Conservation (phyloP, 2,113 vertebrate species). For the Pimephales promelas region DNA sequence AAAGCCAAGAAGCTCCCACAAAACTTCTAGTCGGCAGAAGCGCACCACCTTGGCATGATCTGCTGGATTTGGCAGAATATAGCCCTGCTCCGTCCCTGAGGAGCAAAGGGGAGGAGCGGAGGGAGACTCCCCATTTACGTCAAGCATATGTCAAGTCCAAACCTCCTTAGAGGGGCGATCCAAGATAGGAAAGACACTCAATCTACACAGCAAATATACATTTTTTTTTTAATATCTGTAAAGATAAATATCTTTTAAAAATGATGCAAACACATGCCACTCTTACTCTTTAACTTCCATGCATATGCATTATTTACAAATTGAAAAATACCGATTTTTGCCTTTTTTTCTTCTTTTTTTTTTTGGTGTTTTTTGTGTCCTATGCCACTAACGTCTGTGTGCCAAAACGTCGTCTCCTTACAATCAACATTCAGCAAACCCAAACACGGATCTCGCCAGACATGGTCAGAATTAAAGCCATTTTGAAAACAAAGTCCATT, state of each 20-base stretch:
- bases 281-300: constrained; percentile 92
- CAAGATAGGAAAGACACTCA: constrained; percentile 63
- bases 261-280: constrained; percentile 99
- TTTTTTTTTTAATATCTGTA: constrained; percentile 83
- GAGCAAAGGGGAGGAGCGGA: constrained; percentile 2
- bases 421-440: constrained; percentile 80
- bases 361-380: constrained; percentile 68
- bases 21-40: constrained; percentile 30
- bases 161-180: constrained; percentile 65
- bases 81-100: not conserved
- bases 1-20: constrained; percentile 12
- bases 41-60: constrained; percentile 49
- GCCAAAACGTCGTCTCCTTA: constrained; percentile 65
- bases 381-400: constrained; percentile 11
- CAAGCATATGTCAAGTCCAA: constrained; percentile 64
- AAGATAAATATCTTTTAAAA: constrained; percentile 99
- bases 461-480: constrained; percentile 91
- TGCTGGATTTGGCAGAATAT: constrained; percentile 49
- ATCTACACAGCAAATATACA: constrained; percentile 92
- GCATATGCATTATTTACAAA: constrained; percentile 99
- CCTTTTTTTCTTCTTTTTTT: constrained; percentile 70
- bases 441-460: constrained; percentile 71
- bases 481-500: constrained; percentile 80
- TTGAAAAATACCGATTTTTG: constrained; percentile 95
- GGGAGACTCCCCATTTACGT: constrained; percentile 62